Conservation (phyloP, 2,888 invertebrate species). For the Melieria picta region DNA sequence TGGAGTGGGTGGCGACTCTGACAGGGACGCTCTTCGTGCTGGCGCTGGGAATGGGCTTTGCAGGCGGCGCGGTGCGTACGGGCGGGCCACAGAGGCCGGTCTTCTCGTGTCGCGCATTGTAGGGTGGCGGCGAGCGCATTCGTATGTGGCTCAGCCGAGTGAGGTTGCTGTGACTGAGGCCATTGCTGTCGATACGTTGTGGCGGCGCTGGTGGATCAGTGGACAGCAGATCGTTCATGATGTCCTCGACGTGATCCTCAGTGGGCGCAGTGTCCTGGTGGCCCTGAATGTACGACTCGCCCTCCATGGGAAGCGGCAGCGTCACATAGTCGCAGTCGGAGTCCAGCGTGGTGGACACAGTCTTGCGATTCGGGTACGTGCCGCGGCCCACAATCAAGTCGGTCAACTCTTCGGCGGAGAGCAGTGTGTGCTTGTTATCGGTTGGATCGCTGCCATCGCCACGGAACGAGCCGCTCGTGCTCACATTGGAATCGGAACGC, state of each 20-base stretch:
- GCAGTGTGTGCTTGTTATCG: conserved; percentile 77
- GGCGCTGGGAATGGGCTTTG: conserved; percentile 3
- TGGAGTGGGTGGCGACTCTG: conserved; percentile 15
- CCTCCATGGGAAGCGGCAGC: conserved; percentile 71
- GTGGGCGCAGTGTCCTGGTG: conserved; percentile 72
- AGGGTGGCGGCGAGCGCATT: conserved; percentile 74
- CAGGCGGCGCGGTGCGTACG: conserved; percentile 43
- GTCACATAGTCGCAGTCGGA: conserved; percentile 92
- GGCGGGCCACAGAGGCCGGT: conserved; percentile 66
- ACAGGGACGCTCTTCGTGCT: conserved; percentile 1
- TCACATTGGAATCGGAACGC: conserved; percentile 81
- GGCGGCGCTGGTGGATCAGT: conserved; percentile 76
- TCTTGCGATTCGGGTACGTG: conserved; percentile 79
- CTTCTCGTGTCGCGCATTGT: conserved; percentile 74
- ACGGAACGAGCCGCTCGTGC: conserved; percentile 82
- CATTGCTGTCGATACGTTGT: conserved; percentile 74
- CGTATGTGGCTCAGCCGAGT: conserved; percentile 66
- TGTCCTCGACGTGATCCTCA: conserved; percentile 65
- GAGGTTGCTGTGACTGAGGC: conserved; percentile 64
- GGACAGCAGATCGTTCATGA: conserved; percentile 66
- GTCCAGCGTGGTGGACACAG: conserved; percentile 85
- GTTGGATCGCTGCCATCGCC: conserved; percentile 92
- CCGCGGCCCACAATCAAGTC: conserved; percentile 84
- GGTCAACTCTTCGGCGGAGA: conserved; percentile 85
- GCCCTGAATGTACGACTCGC: conserved; percentile 71